Evolutionary conservation across 2,888 invertebrate species (phyloP).

Genomic region (Eustalomyia histrio): DNA sequence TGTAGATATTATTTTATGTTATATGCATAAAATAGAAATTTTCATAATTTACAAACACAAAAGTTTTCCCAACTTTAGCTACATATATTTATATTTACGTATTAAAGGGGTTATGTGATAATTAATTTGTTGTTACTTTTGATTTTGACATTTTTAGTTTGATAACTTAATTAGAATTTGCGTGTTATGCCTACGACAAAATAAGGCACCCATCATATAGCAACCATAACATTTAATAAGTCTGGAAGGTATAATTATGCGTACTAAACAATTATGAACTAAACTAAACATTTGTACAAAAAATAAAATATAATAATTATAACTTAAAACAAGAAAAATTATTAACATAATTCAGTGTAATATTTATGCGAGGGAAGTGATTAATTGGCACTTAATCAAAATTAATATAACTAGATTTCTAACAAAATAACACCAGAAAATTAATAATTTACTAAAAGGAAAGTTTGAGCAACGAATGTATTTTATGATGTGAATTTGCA

Average conservation of each 20-base stretch:
- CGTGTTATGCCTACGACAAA: slow-evolving; percentile 27
- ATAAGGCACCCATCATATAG: neutral
- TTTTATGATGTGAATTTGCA: too few species aligned
- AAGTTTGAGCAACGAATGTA: too few species aligned
- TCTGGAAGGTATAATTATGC: slow-evolving; percentile 44
- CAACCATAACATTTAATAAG: slow-evolving; percentile 27
- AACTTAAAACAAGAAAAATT: slow-evolving; percentile 24
- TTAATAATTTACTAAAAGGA: neutral
- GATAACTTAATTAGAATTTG: slow-evolving; percentile 60
- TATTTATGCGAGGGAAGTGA: slow-evolving; percentile 63
- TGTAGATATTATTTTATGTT: too few species aligned
- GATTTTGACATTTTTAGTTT: slow-evolving; percentile 55
- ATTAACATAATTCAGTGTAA: slow-evolving; percentile 53
- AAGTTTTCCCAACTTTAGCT: too few species aligned
- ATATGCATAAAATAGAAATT: too few species aligned
- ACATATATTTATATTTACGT: too few species aligned
- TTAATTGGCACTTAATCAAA: slow-evolving; percentile 68
- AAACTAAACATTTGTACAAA: slow-evolving; percentile 4
- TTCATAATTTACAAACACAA: too few species aligned
- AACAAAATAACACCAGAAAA: slow-evolving; percentile 8
- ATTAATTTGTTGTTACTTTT: slow-evolving; percentile 55
- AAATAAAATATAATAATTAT: slow-evolving; percentile 28
- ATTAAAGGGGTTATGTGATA: slow-evolving; percentile 19
- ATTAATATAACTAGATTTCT: slow-evolving; percentile 27
- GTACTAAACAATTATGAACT: slow-evolving; percentile 49